Conservation (phyloP, 2,888 invertebrate genomes). For the Ditylenchus weischeri region DNA sequence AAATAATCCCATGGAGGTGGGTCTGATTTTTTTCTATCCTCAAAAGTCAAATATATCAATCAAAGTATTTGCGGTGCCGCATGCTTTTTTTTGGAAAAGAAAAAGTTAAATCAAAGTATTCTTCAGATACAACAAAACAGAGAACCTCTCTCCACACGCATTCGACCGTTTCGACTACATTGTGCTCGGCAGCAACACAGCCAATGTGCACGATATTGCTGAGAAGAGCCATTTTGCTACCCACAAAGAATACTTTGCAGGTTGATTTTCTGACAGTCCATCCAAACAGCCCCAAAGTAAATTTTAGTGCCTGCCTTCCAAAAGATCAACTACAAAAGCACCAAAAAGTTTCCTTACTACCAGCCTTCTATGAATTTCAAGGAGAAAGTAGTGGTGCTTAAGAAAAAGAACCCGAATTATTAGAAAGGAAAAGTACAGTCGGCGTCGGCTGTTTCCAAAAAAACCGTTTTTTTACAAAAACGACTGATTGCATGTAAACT, state of each 20-base stretch:
- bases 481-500: neutral
- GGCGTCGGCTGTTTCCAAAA: no score
- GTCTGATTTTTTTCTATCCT: no score
- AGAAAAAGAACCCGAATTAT: slow-evolving; percentile 19
- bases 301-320: slow-evolving; percentile 5
- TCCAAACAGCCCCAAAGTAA: neutral
- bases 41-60: no score
- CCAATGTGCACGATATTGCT: slow-evolving; percentile 27
- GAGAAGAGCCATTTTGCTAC: slow-evolving; percentile 30
- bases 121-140: slow-evolving; percentile 54
- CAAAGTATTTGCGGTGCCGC: no score
- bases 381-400: slow-evolving; percentile 43
- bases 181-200: slow-evolving; percentile 45
- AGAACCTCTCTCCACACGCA: slow-evolving; percentile 40
- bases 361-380: slow-evolving; percentile 41
- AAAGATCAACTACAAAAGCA: slow-evolving; percentile 4
- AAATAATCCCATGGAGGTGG: no score
- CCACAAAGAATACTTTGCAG: slow-evolving; percentile 38
- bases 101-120: slow-evolving; percentile 8
- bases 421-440: no score
- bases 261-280: no score
- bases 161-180: slow-evolving; percentile 51
- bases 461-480: no score
- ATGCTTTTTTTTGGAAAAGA: no score
- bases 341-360: slow-evolving; percentile 37